A percentile compares a stretch with the other conserved stretches of the same genome.
These are phyloP conservation scores for Martes flavigula DNA, from an alignment of 2,797 vertebrate genomes.

Conservation along the genomic window DNA sequence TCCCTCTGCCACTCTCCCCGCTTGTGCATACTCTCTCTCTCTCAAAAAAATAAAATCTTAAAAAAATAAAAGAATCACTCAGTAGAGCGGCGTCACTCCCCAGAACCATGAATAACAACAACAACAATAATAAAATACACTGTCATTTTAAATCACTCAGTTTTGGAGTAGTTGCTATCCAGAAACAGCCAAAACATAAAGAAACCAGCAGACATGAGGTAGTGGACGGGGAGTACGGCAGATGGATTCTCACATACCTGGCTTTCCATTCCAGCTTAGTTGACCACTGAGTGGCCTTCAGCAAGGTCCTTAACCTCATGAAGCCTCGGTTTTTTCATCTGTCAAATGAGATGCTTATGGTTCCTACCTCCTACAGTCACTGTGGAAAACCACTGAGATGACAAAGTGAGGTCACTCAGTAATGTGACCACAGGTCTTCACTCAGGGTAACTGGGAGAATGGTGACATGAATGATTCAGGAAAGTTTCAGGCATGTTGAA, in stretches of 20 bases:
- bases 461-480: not conserved
- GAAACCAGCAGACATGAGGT: not conserved
- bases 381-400: not conserved
- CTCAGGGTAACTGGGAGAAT: not conserved
- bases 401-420: not conserved
- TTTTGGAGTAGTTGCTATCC: not conserved
- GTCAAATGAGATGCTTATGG: not conserved
- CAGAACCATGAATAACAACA: not conserved
- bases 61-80: not conserved
- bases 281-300: not conserved
- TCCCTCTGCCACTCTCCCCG: not conserved
- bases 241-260: not conserved
- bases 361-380: not conserved
- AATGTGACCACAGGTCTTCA: not conserved
- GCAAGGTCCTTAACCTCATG: not conserved
- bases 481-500: not conserved
- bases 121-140: not conserved
- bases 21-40: not conserved
- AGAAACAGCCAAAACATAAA: not conserved
- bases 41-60: not conserved
- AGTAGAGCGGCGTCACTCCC: not conserved
- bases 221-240: not conserved
- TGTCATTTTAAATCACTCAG: not conserved
- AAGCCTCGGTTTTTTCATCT: not conserved
- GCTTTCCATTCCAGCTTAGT: not conserved